Evolutionary conservation across 2,888 invertebrate genomes (phyloP), one percentile per base, ranked within the genome.

Genomic region (Panopea generosa): DNA sequence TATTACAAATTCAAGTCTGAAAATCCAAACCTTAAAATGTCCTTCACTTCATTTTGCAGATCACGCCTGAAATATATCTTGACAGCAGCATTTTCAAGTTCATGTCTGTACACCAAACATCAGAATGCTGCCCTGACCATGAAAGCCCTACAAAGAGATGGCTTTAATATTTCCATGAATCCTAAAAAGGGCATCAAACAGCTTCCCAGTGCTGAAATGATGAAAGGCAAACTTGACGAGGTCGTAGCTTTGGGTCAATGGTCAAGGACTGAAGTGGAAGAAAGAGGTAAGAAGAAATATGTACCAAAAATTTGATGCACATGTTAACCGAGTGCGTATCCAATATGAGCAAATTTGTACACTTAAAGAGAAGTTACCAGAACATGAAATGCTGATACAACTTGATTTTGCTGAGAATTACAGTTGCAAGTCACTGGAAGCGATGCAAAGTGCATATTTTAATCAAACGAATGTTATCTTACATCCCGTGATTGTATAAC

Each of bases 401-500:
- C 22, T 67, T 2, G 66, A 67, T 33, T 67, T 67, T 47, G 66
- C 66, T 38, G 75, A 78, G 50, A 78, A 78, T 56, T 78, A 71
- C 47, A 27, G 38, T 22, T 78, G 75, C 38, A 14, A 43, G 11
- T 50, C 66, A 1, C 14, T 55, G 14, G 71, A 78, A 20, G 75
- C 76, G 29, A 53, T 76, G 3, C 50, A 49, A 16, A 61, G 33
- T 33, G 61, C 61, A 16, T 68, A 76, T 55, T 77, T 74, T 38
- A 40, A 55, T 29, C 57, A 61, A 33, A 40, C 68, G 4, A 7
- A 11, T 1, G 65, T 76, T 6, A 79, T 76, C 0, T 20, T 84
- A 16, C 84, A 83, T 56, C 81, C 81, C 1, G 62, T 66, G 20
- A 81, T 84, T 18, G 45, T 60, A 16, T 73, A 84, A 53, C 68